Evolutionary conservation across 2,113 vertebrate genomes (phyloP).

Genomic region (Malurus melanocephalus): DNA sequence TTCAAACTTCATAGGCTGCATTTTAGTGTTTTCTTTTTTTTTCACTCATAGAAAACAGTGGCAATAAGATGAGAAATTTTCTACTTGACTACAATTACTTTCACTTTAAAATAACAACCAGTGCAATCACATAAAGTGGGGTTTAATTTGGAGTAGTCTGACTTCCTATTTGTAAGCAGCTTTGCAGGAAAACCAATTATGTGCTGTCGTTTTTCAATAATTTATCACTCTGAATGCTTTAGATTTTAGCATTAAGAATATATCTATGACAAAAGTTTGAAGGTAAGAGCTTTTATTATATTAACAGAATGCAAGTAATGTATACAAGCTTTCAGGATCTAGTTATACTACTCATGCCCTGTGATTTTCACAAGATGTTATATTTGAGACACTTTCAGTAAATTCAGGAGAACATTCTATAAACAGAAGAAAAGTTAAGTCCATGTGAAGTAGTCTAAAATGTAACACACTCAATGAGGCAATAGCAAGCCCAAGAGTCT

Average conservation of each 20-base stretch:
- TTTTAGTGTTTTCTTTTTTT: background rate
- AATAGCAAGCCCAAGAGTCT: background rate
- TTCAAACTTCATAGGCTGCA: background rate
- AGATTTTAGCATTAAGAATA: background rate
- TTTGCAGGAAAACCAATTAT: constrained; percentile 10
- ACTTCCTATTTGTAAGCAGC: background rate
- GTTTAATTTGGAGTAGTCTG: background rate
- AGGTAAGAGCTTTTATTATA: constrained; percentile 16
- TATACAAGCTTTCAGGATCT: background rate
- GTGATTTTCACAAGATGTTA: background rate
- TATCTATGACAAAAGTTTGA: background rate
- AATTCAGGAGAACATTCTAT: background rate
- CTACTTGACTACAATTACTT: background rate
- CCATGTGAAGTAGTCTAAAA: background rate
- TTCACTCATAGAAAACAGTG: background rate
- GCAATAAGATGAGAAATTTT: background rate
- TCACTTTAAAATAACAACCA: constrained; percentile 4
- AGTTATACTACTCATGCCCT: background rate
- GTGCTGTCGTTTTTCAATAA: background rate
- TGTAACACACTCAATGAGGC: background rate
- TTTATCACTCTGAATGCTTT: background rate
- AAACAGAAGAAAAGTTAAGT: background rate
- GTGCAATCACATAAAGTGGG: background rate
- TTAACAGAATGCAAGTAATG: background rate
- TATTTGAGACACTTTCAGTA: background rate